Evolutionary conservation across 2,888 invertebrate genomes (phyloP), one percentile per base, ranked within the genome.

Genomic region (Ceriagrion tenellum): DNA sequence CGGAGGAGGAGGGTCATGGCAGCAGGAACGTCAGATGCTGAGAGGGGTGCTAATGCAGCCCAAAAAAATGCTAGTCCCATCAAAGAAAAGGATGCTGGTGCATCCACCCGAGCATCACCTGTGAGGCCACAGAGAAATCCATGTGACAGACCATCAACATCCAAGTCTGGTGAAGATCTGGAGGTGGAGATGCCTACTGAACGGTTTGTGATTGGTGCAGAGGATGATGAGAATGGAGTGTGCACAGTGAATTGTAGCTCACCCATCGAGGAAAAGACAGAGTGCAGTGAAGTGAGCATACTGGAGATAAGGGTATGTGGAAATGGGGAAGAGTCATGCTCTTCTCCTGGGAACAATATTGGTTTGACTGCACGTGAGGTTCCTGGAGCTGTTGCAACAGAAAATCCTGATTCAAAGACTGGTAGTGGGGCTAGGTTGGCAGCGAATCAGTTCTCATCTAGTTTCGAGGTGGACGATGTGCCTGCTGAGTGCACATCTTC

Each of bases 71-170:
- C 90, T 74, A 74, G 56, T 74, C 74, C 95, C 10, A 59, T 96
- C 96, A 63, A 96, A 96, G 90, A 96, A 96, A 95, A 97, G 97
- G 95, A 97, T 97, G 96, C 97, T 97, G 0, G 97, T 98, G 0
- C 97, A 97, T 96, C 98, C 98, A 96, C 97, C 97, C 0, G 97
- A 98, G 95, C 97, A 97, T 93, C 93, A 95, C 96, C 97, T 95
- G 95, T 97, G 23, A 98, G 98, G 96, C 98, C 98, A 0, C 98
- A 98, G 96, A 97, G 98, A 95, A 96, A 98, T 8, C 97, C 97
- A 55, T 98, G n/a, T 74, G 93, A 93, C 20, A 93, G 47, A 47
- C 47, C 93, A 12, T 88, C 95, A 12, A 95, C 93, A 2, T 89
- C 90, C 26, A 95, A 98, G 93, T 98, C 98, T 88, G 97, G 97